These are phyloP conservation scores for Ia io DNA, from an alignment of 2,113 vertebrate species.

Conservation along the genomic window DNA sequence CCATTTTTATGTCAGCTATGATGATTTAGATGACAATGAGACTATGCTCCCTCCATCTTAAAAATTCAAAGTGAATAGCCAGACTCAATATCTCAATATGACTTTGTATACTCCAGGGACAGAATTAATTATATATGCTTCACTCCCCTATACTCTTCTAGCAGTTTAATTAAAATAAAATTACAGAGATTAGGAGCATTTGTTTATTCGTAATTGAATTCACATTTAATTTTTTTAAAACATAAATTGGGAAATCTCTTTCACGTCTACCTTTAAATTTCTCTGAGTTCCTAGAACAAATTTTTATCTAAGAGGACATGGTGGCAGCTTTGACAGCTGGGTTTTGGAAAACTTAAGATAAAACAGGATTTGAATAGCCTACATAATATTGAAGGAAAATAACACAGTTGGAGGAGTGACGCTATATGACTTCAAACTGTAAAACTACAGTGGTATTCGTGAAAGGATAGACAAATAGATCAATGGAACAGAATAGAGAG, in stretches of 20 bases:
- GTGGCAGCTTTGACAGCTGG: neutral
- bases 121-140: neutral
- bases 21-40: neutral
- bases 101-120: neutral
- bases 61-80: neutral
- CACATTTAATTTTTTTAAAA: neutral
- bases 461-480: neutral
- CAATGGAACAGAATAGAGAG: neutral
- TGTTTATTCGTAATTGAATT: neutral
- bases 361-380: neutral
- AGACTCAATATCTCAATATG: neutral
- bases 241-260: neutral
- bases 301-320: neutral
- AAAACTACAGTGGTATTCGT: neutral
- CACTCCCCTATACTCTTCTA: neutral
- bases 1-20: neutral
- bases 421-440: neutral
- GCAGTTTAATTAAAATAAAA: neutral
- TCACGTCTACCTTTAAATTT: neutral
- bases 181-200: neutral
- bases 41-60: neutral
- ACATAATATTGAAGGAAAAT: neutral
- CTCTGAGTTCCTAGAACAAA: slow-evolving; percentile 12
- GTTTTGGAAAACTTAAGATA: neutral
- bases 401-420: neutral